Conservation (phyloP, 2,888 invertebrate genomes). For the Acrocyrtus sp. region DNA sequence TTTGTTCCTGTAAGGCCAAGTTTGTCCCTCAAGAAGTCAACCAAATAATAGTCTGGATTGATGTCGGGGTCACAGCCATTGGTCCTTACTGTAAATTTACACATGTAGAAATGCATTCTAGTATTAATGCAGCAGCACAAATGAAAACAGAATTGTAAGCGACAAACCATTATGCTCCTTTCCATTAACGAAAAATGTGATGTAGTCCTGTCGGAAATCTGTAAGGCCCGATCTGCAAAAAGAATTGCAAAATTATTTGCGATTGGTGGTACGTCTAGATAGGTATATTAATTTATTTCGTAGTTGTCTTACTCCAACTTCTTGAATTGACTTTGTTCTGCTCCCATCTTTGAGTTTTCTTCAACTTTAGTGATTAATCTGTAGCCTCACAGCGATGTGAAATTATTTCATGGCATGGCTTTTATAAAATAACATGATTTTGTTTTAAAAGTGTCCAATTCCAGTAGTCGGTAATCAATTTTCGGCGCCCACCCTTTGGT, state of each 20-base stretch:
- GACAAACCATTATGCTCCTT: constrained; percentile 9
- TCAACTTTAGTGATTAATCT: too few species aligned
- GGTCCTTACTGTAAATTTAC: constrained; percentile 4
- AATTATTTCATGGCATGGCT: too few species aligned
- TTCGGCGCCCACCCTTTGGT: too few species aligned
- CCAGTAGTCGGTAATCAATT: too few species aligned
- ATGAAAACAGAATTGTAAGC: not conserved
- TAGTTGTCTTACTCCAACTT: not conserved
- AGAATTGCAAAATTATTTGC: not conserved
- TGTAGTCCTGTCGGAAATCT: not conserved
- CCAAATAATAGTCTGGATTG: constrained; percentile 63
- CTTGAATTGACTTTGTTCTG: constrained; percentile 8
- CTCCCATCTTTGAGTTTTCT: constrained; percentile 1
- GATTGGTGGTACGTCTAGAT: not conserved
- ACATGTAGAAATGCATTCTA: not conserved
- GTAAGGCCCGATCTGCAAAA: not conserved
- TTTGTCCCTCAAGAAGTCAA: constrained; percentile 72
- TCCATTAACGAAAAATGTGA: constrained; percentile 29
- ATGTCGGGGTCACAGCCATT: constrained; percentile 18
- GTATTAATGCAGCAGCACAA: not conserved
- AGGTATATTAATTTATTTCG: not conserved
- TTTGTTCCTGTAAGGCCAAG: constrained; percentile 75
- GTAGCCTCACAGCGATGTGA: too few species aligned
- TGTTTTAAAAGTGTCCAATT: too few species aligned
- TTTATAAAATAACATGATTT: too few species aligned